Evolutionary conservation across 2,113 vertebrate species (phyloP), one percentile per base, ranked within the genome.

Genomic region (Egretta garzetta): DNA sequence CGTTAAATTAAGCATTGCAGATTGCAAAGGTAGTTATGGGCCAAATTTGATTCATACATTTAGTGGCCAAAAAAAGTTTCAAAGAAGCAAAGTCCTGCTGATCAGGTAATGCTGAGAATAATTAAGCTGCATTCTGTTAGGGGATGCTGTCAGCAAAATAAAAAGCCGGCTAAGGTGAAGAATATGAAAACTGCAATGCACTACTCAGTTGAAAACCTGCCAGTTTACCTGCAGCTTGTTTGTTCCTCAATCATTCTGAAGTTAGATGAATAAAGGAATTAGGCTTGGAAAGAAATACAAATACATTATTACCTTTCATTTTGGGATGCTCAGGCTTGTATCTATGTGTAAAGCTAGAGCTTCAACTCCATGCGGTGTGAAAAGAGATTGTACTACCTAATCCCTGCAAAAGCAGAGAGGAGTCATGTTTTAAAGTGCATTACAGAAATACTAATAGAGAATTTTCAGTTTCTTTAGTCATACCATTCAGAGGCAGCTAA

Each of bases 71-170:
- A 87, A 74, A 37, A 53, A 63, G 14, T 71, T 92, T 84, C 15
- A 39, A 63, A 88, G 35, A 68, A 73, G 32, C 74, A 56, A 94
- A 83, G 84, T 88, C 72, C 81, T 93, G 83, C 86, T 93, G 74
- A 80, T 96, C 37, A 75, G 56, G 66, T 88, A 84, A 56, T 60
- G 74, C 41, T 85, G 82, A 93, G 35, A 56, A 80, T 87, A 95
- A 96, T 97, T 93, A 96, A 96, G 47, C 89, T 72, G n/a, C 39
- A n/a, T 83, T 96, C 80, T 93, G 58, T 90, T 92, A 83, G 67
- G 80, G 68, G 68, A 32, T 83, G 30, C 30, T 85, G 94, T 96
- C 94, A 97, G 92, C 90, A 93, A 82, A 96, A 95, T 75, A 95
- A 95, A 96, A 93, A 74, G 63, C 71, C 1, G 0, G 47, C 70